Evolutionary conservation across 2,113 vertebrate genomes (phyloP), one percentile per base, ranked within the genome.

Genomic region (Zootoca vivipara): DNA sequence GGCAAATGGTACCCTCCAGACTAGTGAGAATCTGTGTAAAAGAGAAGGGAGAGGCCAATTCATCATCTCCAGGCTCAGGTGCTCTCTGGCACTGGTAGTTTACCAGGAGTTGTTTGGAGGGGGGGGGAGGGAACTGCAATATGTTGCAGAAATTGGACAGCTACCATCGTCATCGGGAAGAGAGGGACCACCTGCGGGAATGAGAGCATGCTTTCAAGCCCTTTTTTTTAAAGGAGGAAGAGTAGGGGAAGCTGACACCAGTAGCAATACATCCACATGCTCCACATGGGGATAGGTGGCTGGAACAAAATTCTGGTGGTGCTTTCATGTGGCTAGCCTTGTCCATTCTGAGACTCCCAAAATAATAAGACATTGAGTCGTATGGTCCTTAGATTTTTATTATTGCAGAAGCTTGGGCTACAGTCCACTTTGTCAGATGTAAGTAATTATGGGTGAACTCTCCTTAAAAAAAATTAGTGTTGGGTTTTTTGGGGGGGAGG

Each of bases 1-100:
- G 7, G 35, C 30, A 4, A 5, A 56, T 30, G 2, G 8, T 7
- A 0, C 0, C n/a, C n/a, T 67, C 30, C 56, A 10, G 56, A 62
- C 56, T 9, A 28, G 24, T 62, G 42, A 78, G 74, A 33, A 8
- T 7, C 12, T 4, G 33, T 15, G 74, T 2, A 35, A 78, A 15
- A 18, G 80, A 13, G 0, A 0, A 40, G 30, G 78, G 7, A 52
- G 46, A 52, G 30, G 77, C 33, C 85, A 82, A 67, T 12, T 28
- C 56, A 9, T 83, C 3, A 0, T 8, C 46, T 0, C 0, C 70
- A 20, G 58, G 30, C 30, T 26, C 70, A 13, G 2, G 67, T 20
- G 62, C 77, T 85, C 46, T 35, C 62, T n/a, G 16, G 35, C 82
- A 78, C 35, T 42, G 9, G 40, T 4, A 8, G 9, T 5, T 12